These are phyloP conservation scores for Lithobius niger DNA, from an alignment of 1,140 invertebrate genomes.

Conservation along the genomic window DNA sequence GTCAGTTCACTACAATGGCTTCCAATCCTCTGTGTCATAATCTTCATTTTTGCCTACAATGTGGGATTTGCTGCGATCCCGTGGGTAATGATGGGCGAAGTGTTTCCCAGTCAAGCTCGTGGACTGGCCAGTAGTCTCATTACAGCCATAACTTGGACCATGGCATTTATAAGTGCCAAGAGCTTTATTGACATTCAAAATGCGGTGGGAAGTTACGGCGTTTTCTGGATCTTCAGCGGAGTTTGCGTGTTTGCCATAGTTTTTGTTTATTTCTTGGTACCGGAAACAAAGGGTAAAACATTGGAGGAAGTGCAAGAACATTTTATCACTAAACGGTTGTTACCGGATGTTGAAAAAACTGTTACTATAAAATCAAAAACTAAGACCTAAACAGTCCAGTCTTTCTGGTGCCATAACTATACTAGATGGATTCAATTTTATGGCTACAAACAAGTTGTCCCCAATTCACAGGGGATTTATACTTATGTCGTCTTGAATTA, in stretches of 20 bases:
- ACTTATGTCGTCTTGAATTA: too few species aligned
- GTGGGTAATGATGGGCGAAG: conserved; percentile 57
- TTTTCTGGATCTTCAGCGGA: conserved; percentile 29
- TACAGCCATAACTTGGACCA: conserved; percentile 59
- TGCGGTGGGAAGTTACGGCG: conserved; percentile 27
- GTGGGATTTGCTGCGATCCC: conserved; percentile 57
- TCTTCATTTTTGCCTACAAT: conserved; percentile 45
- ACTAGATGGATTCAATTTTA: too few species aligned
- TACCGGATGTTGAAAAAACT: too few species aligned
- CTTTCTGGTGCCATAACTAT: too few species aligned
- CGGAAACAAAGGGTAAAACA: conserved; percentile 43
- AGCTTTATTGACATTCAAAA: conserved; percentile 32
- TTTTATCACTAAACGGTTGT: too few species aligned
- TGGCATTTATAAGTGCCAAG: conserved; percentile 53
- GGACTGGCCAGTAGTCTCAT: conserved; percentile 58
- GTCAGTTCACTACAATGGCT: conserved; percentile 37
- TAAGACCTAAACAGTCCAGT: too few species aligned
- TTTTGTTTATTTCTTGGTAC: conserved; percentile 39
- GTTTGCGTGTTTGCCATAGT: conserved; percentile 33
- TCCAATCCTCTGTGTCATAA: conserved; percentile 34
- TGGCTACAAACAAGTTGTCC: too few species aligned
- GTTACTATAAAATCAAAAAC: too few species aligned
- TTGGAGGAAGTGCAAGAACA: conserved; percentile 40
- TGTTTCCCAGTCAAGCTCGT: conserved; percentile 63
- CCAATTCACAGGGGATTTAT: too few species aligned